phyloP scores from a whole-genome alignment of 2,888 invertebrate species.

The Galeopsomyia nigrocyanea region DNA sequence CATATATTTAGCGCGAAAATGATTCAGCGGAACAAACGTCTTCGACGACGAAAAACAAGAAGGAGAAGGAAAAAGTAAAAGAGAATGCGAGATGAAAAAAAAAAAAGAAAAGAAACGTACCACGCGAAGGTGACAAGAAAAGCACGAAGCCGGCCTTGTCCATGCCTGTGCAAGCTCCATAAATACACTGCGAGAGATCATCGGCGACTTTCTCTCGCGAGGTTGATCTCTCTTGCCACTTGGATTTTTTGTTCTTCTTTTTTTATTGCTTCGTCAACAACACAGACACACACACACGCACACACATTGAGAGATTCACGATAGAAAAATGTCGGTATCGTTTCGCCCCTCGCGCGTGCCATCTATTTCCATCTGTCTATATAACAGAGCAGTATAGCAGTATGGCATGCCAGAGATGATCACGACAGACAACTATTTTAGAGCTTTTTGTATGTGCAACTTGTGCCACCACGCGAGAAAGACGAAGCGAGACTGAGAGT shows the following conservation, averaged over 20 bases:
- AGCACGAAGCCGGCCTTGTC: conserved; percentile 43
- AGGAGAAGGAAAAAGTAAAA: too few relatives aligned
- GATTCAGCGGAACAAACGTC: too few relatives aligned
- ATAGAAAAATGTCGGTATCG: too few relatives aligned
- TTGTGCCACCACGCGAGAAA: background rate
- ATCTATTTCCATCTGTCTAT: background rate
- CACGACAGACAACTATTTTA: too few relatives aligned
- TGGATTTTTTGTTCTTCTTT: too few relatives aligned
- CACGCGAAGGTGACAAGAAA: conserved; percentile 26
- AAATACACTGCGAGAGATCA: background rate
- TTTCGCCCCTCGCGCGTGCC: background rate
- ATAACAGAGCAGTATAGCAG: background rate
- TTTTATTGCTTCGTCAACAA: background rate
- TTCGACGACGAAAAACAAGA: too few relatives aligned
- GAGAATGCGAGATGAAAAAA: background rate
- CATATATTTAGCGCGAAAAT: too few relatives aligned
- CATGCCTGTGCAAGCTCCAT: conserved; percentile 30
- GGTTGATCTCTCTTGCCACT: too few relatives aligned
- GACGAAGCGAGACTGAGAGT: background rate
- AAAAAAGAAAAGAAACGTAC: conserved; percentile 20
- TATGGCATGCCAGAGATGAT: too few relatives aligned
- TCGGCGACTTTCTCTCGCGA: background rate
- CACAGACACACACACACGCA: too few relatives aligned
- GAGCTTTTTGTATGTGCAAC: background rate
- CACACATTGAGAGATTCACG: background rate